phyloP scores from a whole-genome alignment of 2,888 invertebrate genomes.

The Stictocephala bisonia region DNA sequence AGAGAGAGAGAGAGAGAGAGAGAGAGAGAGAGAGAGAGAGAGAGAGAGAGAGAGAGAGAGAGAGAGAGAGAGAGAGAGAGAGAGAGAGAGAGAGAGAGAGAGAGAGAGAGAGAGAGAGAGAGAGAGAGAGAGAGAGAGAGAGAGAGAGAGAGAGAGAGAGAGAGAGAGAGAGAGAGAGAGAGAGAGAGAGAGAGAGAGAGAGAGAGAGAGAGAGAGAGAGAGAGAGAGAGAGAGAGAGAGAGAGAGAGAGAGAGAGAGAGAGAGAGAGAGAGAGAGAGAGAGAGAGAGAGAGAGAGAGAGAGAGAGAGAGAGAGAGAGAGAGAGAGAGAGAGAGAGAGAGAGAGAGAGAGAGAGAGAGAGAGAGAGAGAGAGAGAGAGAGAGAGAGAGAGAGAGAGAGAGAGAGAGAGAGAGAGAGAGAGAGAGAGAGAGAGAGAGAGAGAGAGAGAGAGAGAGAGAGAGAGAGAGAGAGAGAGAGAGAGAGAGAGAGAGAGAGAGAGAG shows the following conservation, averaged over 20 bases:
- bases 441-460: not conserved
- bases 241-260: not conserved
- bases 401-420: not conserved
- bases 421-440: not conserved
- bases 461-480: not conserved
- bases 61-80: slow-evolving; percentile 24
- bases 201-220: slow-evolving; percentile 21
- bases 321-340: not conserved
- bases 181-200: slow-evolving; percentile 24
- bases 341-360: not conserved
- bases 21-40: not conserved
- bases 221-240: not conserved
- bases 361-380: not conserved
- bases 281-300: not conserved
- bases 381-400: not conserved
- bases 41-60: not conserved
- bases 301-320: not conserved
- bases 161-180: slow-evolving; percentile 24
- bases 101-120: slow-evolving; percentile 36
- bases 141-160: slow-evolving; percentile 24
- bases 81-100: slow-evolving; percentile 9
- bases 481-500: not conserved
- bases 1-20: not conserved
- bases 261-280: not conserved
- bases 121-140: slow-evolving; percentile 32